phyloP scores from a whole-genome alignment of 2,888 invertebrate species.

The Graphium colonna region DNA sequence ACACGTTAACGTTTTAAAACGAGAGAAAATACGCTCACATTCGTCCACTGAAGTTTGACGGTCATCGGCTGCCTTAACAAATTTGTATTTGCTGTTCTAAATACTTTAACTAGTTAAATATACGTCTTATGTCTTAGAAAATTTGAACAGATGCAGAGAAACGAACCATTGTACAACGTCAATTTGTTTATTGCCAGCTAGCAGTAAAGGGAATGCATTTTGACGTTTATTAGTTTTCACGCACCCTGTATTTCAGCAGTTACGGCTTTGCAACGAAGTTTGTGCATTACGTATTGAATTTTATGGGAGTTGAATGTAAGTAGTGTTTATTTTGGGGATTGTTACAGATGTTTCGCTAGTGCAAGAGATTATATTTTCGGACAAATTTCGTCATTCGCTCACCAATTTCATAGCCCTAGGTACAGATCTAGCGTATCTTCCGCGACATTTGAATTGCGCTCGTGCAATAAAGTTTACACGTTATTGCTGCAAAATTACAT shows the following conservation, averaged over 20 bases:
- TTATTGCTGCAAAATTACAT: too few relatives aligned
- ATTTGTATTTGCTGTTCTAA: constrained; percentile 27
- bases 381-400: constrained; percentile 24
- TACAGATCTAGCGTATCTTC: background rate
- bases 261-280: constrained; percentile 42
- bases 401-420: background rate
- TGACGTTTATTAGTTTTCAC: constrained; percentile 54
- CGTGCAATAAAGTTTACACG: too few relatives aligned
- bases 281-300: constrained; percentile 46
- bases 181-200: constrained; percentile 33
- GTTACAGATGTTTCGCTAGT: constrained; percentile 47
- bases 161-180: constrained; percentile 30
- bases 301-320: constrained; percentile 49
- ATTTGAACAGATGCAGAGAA: constrained; percentile 24
- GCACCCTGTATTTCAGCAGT: constrained; percentile 54
- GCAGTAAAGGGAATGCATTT: constrained; percentile 42
- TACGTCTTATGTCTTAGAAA: constrained; percentile 17
- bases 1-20: constrained; percentile 25
- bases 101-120: constrained; percentile 28
- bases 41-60: constrained; percentile 27
- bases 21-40: constrained; percentile 9
- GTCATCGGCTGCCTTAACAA: constrained; percentile 26
- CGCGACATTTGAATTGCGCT: too few relatives aligned
- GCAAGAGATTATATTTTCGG: constrained; percentile 28
- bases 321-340: constrained; percentile 47